These are phyloP conservation scores for Salvator merianae DNA, from an alignment of 2,113 vertebrate species.

Conservation along the genomic window DNA sequence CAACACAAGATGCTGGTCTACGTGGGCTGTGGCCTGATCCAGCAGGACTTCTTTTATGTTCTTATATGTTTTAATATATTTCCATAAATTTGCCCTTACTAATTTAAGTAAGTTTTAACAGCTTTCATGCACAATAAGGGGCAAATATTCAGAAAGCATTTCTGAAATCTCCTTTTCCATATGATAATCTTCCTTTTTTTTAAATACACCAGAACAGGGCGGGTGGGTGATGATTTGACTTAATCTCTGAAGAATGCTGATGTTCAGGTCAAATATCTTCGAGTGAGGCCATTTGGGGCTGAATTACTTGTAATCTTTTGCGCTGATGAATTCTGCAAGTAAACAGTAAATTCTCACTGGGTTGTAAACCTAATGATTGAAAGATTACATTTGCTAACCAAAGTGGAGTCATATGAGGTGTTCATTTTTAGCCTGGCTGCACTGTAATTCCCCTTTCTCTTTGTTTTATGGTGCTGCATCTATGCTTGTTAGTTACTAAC, in stretches of 20 bases:
- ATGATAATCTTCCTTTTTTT: conserved; percentile 3
- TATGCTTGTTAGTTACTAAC: background rate
- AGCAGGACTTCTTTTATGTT: no score
- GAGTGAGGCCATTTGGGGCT: conserved; percentile 12
- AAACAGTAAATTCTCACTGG: conserved; percentile 10
- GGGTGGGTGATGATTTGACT: background rate
- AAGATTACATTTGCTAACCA: conserved; percentile 35
- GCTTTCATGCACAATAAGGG: background rate
- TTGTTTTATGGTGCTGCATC: background rate
- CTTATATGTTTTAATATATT: background rate
- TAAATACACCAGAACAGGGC: background rate
- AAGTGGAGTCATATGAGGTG: background rate
- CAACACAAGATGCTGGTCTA: no score
- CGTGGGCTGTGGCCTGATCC: no score
- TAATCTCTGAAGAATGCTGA: background rate
- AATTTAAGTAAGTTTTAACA: background rate
- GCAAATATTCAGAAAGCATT: background rate
- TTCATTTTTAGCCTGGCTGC: conserved; percentile 10
- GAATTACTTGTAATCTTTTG: conserved; percentile 45
- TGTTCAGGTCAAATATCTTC: background rate
- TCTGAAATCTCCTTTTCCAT: background rate
- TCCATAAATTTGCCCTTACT: background rate
- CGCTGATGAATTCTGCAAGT: conserved; percentile 1
- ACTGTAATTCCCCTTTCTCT: background rate
- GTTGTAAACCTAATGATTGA: conserved; percentile 1